Percentiles rank a stretch among this genome's conserved stretches.
phyloP scores from a whole-genome alignment of 2,888 invertebrate genomes.

The Agapostemon virescens region DNA sequence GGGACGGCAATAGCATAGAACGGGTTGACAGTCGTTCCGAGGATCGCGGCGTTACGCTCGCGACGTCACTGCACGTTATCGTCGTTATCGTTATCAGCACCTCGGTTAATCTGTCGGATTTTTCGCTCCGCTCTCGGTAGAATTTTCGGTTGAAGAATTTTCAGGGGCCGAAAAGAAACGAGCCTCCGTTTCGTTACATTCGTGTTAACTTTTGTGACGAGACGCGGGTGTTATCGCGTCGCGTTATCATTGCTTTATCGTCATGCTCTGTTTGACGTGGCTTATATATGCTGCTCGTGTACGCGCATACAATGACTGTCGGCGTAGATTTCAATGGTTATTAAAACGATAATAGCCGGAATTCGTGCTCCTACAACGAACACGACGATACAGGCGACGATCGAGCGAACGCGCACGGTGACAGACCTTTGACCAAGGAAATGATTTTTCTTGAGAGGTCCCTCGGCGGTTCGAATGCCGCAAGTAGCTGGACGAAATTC shows the following conservation, averaged over 20 bases:
- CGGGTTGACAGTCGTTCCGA: neutral
- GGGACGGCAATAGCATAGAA: neutral
- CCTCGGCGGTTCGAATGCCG: too few species aligned
- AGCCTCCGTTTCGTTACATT: constrained; percentile 52
- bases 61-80: constrained; percentile 23
- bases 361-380: constrained; percentile 17
- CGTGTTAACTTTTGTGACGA: constrained; percentile 50
- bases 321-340: constrained; percentile 53
- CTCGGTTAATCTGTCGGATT: constrained; percentile 19
- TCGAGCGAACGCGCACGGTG: neutral
- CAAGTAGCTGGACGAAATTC: too few species aligned
- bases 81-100: constrained; percentile 41
- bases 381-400: constrained; percentile 15
- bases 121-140: constrained; percentile 13
- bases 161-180: constrained; percentile 37
- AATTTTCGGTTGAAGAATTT: constrained; percentile 29
- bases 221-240: constrained; percentile 59
- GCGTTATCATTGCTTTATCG: constrained; percentile 69
- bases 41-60: constrained; percentile 16
- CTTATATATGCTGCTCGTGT: constrained; percentile 58
- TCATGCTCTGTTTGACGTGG: constrained; percentile 70
- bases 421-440: neutral
- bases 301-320: constrained; percentile 59
- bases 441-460: neutral
- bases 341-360: constrained; percentile 46